These are phyloP conservation scores for Drosophila tani DNA, from an alignment of 1,140 invertebrate genomes.

Conservation along the genomic window DNA sequence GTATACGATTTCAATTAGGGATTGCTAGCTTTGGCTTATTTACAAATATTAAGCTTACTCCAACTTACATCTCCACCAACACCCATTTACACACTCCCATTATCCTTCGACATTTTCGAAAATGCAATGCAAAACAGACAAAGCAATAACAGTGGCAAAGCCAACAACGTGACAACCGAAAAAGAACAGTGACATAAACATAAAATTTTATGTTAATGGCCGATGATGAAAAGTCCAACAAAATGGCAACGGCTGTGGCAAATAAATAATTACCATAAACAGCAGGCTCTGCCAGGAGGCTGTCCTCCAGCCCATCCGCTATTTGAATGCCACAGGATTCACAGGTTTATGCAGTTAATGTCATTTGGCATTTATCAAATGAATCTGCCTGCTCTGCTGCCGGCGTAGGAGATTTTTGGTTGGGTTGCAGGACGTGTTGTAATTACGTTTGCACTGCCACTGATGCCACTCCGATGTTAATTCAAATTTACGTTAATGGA, in stretches of 20 bases:
- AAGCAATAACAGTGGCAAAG: slow-evolving; percentile 49
- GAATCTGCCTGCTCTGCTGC: slow-evolving; percentile 22
- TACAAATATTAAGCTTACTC: background rate
- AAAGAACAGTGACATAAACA: slow-evolving; percentile 66
- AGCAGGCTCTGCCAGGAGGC: slow-evolving; percentile 50
- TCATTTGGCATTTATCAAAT: slow-evolving; percentile 78
- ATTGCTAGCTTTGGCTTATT: background rate
- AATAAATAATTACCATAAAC: slow-evolving; percentile 84
- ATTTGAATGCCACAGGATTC: slow-evolving; percentile 42
- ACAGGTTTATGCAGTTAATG: slow-evolving; percentile 62
- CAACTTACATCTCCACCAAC: background rate
- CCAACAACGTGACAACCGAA: slow-evolving; percentile 39
- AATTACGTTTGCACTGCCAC: slow-evolving; percentile 66
- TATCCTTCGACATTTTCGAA: slow-evolving; percentile 20
- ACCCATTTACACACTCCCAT: background rate
- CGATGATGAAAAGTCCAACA: slow-evolving; percentile 74
- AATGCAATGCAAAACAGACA: slow-evolving; percentile 61
- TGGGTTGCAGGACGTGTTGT: slow-evolving; percentile 59
- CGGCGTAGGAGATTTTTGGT: slow-evolving; percentile 19
- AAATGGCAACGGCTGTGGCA: slow-evolving; percentile 70
- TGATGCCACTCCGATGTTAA: slow-evolving; percentile 62
- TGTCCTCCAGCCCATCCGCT: slow-evolving; percentile 28
- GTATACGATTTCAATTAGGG: slow-evolving; percentile 10
- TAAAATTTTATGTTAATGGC: slow-evolving; percentile 83
- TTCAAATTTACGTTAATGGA: slow-evolving; percentile 84